Evolutionary conservation across 2,888 invertebrate species (phyloP).

Genomic region (Rhagium mordax): DNA sequence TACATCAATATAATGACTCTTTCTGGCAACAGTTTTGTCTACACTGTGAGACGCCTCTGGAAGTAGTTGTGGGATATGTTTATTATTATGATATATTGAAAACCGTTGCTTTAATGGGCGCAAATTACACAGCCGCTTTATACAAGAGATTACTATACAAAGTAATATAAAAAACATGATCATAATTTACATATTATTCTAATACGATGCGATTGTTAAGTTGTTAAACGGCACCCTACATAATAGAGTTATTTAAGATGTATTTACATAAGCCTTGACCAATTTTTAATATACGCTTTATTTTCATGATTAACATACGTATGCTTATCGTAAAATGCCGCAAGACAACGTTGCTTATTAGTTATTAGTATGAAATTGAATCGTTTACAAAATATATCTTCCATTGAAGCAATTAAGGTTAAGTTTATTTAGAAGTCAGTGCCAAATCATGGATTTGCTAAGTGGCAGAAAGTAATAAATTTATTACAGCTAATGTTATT

Average conservation of each 20-base stretch:
- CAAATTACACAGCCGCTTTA: conserved; percentile 15
- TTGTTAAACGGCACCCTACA: not conserved
- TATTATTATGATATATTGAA: conserved; percentile 11
- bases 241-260: conserved; percentile 13
- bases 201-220: not conserved
- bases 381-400: conserved; percentile 5
- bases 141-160: conserved; percentile 2
- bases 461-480: conserved; percentile 44
- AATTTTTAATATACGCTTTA: not conserved
- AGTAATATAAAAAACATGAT: conserved; percentile 5
- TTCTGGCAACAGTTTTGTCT: not conserved
- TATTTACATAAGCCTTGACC: not conserved
- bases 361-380: conserved; percentile 2
- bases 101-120: conserved; percentile 3
- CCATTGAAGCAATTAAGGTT: conserved; percentile 27
- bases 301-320: not conserved
- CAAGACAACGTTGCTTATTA: conserved; percentile 1
- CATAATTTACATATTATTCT: conserved; percentile 18
- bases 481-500: conserved; percentile 48
- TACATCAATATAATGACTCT: not conserved
- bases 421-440: conserved; percentile 35
- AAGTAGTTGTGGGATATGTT: not conserved
- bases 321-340: not conserved
- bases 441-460: conserved; percentile 38
- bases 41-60: not conserved